These are phyloP conservation scores for Temnothorax rugatulus DNA, from an alignment of 2,888 invertebrate species.

Conservation along the genomic window DNA sequence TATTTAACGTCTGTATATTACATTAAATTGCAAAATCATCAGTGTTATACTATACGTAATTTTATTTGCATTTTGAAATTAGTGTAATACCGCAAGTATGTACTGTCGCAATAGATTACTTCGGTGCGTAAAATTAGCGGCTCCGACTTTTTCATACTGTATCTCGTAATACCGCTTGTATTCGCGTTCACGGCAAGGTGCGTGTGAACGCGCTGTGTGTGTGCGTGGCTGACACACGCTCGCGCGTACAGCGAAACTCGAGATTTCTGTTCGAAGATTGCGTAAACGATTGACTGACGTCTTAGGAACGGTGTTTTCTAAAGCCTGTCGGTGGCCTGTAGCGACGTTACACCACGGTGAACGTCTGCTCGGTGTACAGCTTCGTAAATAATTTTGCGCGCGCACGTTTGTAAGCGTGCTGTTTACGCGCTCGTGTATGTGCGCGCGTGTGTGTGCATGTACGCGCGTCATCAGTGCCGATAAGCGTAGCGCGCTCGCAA, in stretches of 20 bases:
- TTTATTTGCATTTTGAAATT: neutral
- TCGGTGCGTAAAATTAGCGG: neutral
- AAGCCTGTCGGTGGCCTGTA: conserved; percentile 42
- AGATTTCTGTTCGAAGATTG: conserved; percentile 52
- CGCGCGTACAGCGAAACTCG: conserved; percentile 43
- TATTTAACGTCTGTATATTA: neutral
- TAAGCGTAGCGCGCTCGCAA: conserved; percentile 37
- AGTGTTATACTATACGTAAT: neutral
- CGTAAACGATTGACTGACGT: conserved; percentile 61
- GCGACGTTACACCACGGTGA: conserved; percentile 45
- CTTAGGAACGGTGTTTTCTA: conserved; percentile 56
- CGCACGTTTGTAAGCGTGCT: neutral
- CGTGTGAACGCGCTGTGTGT: neutral
- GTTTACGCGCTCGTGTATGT: neutral
- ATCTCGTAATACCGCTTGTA: conserved; percentile 20
- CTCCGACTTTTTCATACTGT: neutral
- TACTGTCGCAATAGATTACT: neutral
- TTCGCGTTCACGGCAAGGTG: conserved; percentile 35
- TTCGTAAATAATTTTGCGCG: conserved; percentile 3
- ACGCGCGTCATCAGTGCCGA: conserved; percentile 39
- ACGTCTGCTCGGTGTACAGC: conserved; percentile 30
- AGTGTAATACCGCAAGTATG: neutral
- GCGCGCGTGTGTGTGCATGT: neutral
- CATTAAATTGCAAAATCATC: neutral
- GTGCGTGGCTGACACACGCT: conserved; percentile 32